Evolutionary conservation across 2,797 vertebrate species (phyloP).

Genomic region (Arrhamphus sclerolepis): DNA sequence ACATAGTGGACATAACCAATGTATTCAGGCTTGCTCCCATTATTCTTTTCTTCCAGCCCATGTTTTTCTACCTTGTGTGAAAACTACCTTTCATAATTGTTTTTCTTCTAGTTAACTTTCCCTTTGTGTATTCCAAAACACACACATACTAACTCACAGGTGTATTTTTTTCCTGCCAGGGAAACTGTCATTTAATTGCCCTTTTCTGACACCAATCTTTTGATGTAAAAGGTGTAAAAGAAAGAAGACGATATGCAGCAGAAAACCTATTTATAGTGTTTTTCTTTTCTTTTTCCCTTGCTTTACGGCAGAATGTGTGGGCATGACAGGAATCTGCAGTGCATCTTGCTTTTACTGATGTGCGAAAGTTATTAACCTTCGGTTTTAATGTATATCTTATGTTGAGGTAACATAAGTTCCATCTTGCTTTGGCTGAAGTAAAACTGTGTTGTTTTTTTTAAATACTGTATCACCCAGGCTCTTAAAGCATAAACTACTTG

Average conservation of each 20-base stretch:
- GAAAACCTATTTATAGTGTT: constrained; percentile 57
- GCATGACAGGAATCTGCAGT: constrained; percentile 36
- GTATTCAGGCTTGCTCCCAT: constrained; percentile 59
- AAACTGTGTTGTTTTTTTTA: constrained; percentile 13
- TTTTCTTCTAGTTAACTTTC: constrained; percentile 65
- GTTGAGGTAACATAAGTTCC: constrained; percentile 29
- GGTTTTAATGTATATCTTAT: constrained; percentile 27
- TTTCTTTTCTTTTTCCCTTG: constrained; percentile 15
- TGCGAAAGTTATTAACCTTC: constrained; percentile 48
- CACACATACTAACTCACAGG: background rate
- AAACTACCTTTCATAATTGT: constrained; percentile 62
- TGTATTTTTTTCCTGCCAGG: constrained; percentile 42
- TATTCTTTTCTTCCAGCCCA: constrained; percentile 31
- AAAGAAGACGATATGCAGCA: constrained; percentile 48
- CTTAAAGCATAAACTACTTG: constrained; percentile 13
- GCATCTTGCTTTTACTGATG: constrained; percentile 43
- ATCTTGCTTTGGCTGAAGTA: constrained; percentile 22
- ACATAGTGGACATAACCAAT: constrained; percentile 55
- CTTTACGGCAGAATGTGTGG: constrained; percentile 50
- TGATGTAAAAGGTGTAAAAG: constrained; percentile 52
- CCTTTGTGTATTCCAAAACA: constrained; percentile 29
- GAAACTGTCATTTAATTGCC: constrained; percentile 63
- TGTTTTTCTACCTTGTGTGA: constrained; percentile 31
- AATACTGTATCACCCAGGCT: constrained; percentile 1
- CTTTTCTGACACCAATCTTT: constrained; percentile 58